Base-by-base conservation (phyloP, 2,888 invertebrate species). In the Blomia tropicalis region DNA sequence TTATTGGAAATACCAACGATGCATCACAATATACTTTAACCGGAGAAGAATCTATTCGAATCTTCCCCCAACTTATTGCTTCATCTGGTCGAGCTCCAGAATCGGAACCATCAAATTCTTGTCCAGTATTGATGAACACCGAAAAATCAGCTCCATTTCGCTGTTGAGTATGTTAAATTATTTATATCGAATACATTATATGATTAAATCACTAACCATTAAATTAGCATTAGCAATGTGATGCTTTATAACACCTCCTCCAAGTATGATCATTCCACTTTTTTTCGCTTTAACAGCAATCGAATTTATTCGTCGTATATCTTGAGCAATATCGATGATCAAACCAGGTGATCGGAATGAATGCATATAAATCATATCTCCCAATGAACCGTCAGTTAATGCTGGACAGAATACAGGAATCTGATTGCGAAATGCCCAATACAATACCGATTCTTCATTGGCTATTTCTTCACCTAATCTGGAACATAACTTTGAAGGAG, bases 341-440 rank as follows among this genome's bases (percentile, higher is more conserved):
- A 99, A 78, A 1, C 96, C 96, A 0, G 95, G 90, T 72, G 85
- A 85, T 69, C 83, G 84, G 72, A 84, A 92, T 0, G 93, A 90
- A 76, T 98, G 96, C 72, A 98, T 93, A 74, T 91, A 98, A 82
- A 99, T 87, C 95, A 98, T 96, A 73, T 99, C 98, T 0, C 98
- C 93, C 65, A 87, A 77, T 68, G 92, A 92, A 1, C 98, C 98
- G 77, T 98, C 98, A 0, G 98, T 99, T 65, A 99, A 76, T 0
- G 95, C 96, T 0, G 98, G 98, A 75, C 93, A 88, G 73, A 89
- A 98, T 0, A 98, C 85, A 0, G 98, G 98, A 72, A 99, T 98
- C 71, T 89, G 83, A 75, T 98, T 93, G 73, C 84, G 87, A 70
- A 88, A 85, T 19, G 93, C 90, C 95, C 95, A 96, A 71, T 93